These are phyloP conservation scores for Clunio marinus DNA, from an alignment of 2,888 invertebrate genomes.

Conservation along the genomic window DNA sequence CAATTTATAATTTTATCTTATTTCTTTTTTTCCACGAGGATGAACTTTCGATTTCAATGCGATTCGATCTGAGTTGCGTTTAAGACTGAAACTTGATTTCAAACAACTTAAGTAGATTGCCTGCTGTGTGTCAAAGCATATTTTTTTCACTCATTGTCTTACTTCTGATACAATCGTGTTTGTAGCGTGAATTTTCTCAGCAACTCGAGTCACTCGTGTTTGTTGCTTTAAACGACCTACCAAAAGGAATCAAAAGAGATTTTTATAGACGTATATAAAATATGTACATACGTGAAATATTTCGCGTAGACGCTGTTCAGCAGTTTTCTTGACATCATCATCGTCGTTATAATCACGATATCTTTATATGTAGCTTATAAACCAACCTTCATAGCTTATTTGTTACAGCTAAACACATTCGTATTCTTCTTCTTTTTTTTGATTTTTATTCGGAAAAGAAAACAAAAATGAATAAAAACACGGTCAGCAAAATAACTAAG, in stretches of 20 bases:
- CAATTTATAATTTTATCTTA: background rate
- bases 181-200: too few species aligned
- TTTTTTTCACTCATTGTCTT: too few species aligned
- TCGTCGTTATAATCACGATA: background rate
- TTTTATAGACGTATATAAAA: background rate
- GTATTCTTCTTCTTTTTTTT: slow-evolving; percentile 2
- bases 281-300: background rate
- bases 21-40: background rate
- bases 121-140: too few species aligned
- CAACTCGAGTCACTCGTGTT: too few species aligned
- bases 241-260: too few species aligned
- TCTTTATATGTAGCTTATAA: too few species aligned
- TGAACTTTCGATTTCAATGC: background rate
- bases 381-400: background rate
- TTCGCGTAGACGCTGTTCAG: slow-evolving; percentile 4
- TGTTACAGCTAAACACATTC: background rate
- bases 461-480: slow-evolving; percentile 12
- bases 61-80: background rate
- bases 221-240: too few species aligned
- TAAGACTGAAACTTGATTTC: slow-evolving; percentile 3
- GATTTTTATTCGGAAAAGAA: background rate
- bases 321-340: background rate
- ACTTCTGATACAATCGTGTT: too few species aligned
- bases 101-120: too few species aligned
- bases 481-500: background rate